Conservation (phyloP, 2,113 vertebrate genomes). For the Accipiter cooperii region DNA sequence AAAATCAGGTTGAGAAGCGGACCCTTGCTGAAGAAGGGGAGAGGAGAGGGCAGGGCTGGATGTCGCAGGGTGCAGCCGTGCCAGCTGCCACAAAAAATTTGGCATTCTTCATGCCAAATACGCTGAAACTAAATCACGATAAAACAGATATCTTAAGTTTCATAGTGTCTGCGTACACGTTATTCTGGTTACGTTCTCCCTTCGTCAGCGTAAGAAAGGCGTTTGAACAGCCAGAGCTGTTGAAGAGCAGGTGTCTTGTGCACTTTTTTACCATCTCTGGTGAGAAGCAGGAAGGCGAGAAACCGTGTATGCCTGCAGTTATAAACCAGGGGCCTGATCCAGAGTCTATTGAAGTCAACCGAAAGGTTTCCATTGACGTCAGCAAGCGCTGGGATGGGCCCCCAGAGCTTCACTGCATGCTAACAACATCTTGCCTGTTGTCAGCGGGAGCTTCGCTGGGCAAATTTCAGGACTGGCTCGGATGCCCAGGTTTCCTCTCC, state of each 20-base stretch:
- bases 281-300: not conserved
- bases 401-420: not conserved
- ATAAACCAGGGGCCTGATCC: not conserved
- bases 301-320: not conserved
- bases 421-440: not conserved
- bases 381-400: not conserved
- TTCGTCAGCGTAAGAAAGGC: accelerated
- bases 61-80: not conserved
- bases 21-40: not conserved
- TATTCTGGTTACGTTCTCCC: not conserved
- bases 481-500: not conserved
- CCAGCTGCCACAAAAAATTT: not conserved
- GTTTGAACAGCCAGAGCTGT: not conserved
- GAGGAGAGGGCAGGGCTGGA: not conserved
- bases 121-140: not conserved
- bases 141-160: not conserved
- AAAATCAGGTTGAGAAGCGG: not conserved
- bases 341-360: not conserved
- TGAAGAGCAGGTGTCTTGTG: not conserved
- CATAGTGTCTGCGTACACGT: accelerated
- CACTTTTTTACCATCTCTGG: not conserved
- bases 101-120: not conserved
- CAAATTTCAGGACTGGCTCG: not conserved
- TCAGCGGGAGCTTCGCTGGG: not conserved
- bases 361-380: conserved; percentile 31